phyloP scores from a whole-genome alignment of 2,113 vertebrate genomes.

The Alces alces region DNA sequence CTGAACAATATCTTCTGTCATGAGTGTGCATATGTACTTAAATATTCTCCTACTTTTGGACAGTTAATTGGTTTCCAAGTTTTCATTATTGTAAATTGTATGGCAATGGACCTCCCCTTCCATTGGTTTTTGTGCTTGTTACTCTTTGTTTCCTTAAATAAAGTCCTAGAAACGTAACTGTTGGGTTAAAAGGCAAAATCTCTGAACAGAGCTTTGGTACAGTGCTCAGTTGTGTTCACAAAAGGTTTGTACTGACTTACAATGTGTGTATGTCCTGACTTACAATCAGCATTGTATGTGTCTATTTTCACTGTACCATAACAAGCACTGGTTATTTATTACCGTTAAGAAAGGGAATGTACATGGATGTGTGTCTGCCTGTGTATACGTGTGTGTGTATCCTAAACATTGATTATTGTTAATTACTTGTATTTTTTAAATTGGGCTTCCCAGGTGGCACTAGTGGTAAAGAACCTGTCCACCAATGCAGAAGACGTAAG shows the following conservation, averaged over 20 bases:
- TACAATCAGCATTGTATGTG: neutral
- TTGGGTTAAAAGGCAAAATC: neutral
- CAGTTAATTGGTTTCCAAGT: neutral
- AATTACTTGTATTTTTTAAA: neutral
- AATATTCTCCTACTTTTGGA: neutral
- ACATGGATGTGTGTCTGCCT: neutral
- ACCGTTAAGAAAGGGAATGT: neutral
- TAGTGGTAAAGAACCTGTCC: neutral
- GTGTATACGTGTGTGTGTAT: neutral
- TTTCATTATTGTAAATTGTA: neutral
- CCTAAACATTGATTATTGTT: neutral
- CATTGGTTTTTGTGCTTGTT: neutral
- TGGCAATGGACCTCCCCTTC: neutral
- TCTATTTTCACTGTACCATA: neutral
- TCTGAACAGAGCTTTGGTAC: neutral
- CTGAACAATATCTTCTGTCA: neutral
- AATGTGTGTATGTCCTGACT: neutral
- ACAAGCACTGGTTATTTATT: neutral
- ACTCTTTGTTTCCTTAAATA: slow-evolving; percentile 11
- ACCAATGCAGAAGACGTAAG: neutral
- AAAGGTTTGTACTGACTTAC: neutral
- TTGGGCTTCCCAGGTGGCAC: no score
- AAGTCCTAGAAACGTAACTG: slow-evolving; percentile 15
- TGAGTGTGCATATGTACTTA: neutral
- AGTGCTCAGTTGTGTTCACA: neutral